These are phyloP conservation scores for Rosalia funebris DNA, from an alignment of 2,888 invertebrate species.

Conservation along the genomic window DNA sequence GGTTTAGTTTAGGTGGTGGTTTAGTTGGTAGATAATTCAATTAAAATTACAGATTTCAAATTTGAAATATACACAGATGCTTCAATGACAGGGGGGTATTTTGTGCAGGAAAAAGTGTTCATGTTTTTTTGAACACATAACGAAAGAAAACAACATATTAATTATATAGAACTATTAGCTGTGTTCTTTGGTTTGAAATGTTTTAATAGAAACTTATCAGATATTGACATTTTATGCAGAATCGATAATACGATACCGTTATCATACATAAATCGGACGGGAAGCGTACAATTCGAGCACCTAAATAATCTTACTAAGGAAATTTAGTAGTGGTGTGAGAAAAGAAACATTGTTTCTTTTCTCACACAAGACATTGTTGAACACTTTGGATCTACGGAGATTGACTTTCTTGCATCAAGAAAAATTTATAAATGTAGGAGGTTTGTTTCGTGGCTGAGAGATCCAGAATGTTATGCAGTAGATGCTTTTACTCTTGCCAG, in stretches of 20 bases:
- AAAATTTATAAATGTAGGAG: slow-evolving; percentile 43
- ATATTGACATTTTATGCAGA: slow-evolving; percentile 20
- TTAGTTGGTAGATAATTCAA: slow-evolving; percentile 18
- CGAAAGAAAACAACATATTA: slow-evolving; percentile 27
- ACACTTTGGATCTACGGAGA: slow-evolving; percentile 14
- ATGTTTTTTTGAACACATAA: slow-evolving; percentile 29
- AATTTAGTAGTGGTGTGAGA: slow-evolving; percentile 33
- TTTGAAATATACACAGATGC: slow-evolving; percentile 43
- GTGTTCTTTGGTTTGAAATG: slow-evolving; percentile 38
- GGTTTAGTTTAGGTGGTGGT: too few relatives aligned
- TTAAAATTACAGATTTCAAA: slow-evolving; percentile 12
- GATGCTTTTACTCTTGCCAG: slow-evolving; percentile 49
- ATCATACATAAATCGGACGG: slow-evolving; percentile 33
- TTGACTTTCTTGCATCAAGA: slow-evolving; percentile 31
- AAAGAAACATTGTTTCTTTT: slow-evolving; percentile 17
- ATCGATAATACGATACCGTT: slow-evolving; percentile 34
- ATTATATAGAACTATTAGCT: slow-evolving; percentile 38
- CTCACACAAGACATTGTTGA: slow-evolving; percentile 18
- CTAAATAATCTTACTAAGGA: slow-evolving; percentile 16
- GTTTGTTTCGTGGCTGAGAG: slow-evolving; percentile 48
- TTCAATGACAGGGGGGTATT: slow-evolving; percentile 32
- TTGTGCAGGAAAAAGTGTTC: too few relatives aligned
- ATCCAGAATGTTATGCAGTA: slow-evolving; percentile 42
- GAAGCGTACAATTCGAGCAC: slow-evolving; percentile 7
- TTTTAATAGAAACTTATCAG: slow-evolving; percentile 13